These are phyloP conservation scores for Sipha flava DNA, from an alignment of 1,140 invertebrate species.

Conservation along the genomic window DNA sequence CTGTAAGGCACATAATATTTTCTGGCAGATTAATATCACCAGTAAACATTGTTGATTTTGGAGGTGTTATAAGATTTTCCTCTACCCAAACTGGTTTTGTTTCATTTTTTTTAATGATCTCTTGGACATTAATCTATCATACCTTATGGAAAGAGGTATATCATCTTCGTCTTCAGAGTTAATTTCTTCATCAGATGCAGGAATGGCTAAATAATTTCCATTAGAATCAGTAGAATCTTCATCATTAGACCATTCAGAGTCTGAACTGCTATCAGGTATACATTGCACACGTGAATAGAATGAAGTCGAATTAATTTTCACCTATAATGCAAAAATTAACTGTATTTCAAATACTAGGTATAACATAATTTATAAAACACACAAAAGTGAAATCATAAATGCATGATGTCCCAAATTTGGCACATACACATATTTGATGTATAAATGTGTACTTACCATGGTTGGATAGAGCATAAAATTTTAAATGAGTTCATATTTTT, in stretches of 20 bases:
- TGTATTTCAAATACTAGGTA: too few species aligned
- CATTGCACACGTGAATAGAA: too few species aligned
- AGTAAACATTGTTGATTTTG: neutral
- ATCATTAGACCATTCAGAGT: neutral
- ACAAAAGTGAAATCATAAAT: neutral
- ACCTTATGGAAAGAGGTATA: neutral
- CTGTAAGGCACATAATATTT: neutral
- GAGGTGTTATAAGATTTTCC: neutral
- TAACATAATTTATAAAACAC: neutral
- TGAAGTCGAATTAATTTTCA: too few species aligned
- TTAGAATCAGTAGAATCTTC: neutral
- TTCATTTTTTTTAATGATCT: neutral
- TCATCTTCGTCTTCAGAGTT: neutral
- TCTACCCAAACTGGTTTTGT: neutral
- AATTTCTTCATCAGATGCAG: neutral
- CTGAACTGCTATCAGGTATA: neutral
- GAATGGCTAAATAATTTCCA: neutral
- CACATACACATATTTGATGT: neutral
- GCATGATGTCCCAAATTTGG: neutral
- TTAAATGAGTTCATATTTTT: too few species aligned
- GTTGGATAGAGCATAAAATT: too few species aligned
- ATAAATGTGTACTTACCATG: too few species aligned
- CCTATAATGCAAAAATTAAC: too few species aligned
- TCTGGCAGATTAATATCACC: neutral
- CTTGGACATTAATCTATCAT: neutral